Evolutionary conservation across 1,140 invertebrate genomes (phyloP).

Genomic region (Lethrus apterus): DNA sequence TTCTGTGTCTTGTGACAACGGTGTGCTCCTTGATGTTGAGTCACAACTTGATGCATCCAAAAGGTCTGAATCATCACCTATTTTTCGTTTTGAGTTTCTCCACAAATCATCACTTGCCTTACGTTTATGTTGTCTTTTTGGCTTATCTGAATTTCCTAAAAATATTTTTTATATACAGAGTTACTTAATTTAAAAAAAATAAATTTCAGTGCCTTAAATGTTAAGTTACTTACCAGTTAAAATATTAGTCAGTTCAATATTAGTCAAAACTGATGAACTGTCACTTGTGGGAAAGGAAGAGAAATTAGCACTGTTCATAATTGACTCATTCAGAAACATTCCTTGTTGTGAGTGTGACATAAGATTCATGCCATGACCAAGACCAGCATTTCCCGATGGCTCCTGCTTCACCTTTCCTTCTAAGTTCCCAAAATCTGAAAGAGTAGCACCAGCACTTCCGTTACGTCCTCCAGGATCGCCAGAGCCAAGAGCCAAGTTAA

Average conservation of each 20-base stretch:
- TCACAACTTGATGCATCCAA: conserved; percentile 60
- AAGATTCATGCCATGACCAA: conserved; percentile 37
- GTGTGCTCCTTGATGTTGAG: conserved; percentile 53
- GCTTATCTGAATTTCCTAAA: conserved; percentile 23
- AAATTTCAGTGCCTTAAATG: neutral
- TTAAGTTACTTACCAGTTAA: conserved; percentile 30
- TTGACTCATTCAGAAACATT: conserved; percentile 35
- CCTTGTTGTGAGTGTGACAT: conserved; percentile 31
- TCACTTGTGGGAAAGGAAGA: conserved; percentile 31
- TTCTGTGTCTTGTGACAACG: conserved; percentile 44
- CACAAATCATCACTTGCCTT: conserved; percentile 45
- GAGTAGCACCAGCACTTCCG: conserved; percentile 41
- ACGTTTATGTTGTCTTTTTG: conserved; percentile 40
- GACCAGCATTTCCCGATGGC: conserved; percentile 38
- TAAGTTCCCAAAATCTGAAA: conserved; percentile 46
- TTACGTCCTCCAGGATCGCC: conserved; percentile 41
- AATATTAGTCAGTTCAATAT: conserved; percentile 36
- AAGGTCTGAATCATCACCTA: conserved; percentile 45
- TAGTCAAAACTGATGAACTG: conserved; percentile 22
- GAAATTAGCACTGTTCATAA: conserved; percentile 35
- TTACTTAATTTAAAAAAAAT: no score
- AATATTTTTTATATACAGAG: no score
- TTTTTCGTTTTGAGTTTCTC: conserved; percentile 48
- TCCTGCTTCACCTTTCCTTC: conserved; percentile 50
- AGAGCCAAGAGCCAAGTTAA: conserved; percentile 42